Evolutionary conservation across 2,797 vertebrate genomes (phyloP), one percentile per base, ranked within the genome.

Genomic region (Falco columbarius): DNA sequence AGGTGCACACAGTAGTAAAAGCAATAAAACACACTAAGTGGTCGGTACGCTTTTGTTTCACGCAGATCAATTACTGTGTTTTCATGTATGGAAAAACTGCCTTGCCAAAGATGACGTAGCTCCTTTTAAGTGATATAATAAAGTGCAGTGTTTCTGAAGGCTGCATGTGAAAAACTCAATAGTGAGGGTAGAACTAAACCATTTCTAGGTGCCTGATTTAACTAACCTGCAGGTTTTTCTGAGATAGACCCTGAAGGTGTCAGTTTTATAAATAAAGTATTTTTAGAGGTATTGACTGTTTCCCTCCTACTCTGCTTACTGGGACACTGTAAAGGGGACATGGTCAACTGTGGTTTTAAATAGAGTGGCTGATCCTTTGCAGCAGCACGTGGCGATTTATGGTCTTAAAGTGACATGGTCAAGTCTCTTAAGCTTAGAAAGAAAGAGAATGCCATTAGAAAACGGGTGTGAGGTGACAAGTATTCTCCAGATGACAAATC

Each of bases 1-100:
- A 94, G 91, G 90, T 95, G 73, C 92, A 68, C 74, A 22, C 19
- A 10, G 94, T 34, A 94, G 83, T 87, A 42, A 85, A 87, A 85
- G 77, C 70, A 79, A 79, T 88, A 90, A 96, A 96, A 63, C 68
- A 49, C 13, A 24, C 71, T 7, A 46, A 86, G 71, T 63, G 40
- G 27, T 90, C 15, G 5, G 27, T 20, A 13, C 4, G 6, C 51
- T 62, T 30, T 46, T 54, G 56, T 66, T 95, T 83, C 77, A 12
- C 76, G 66, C 32, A 1, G 19, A 76, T 80, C 71, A 52, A 9
- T 90, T 32, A 1, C 54, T 40, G 32, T 26, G 15, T 46, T 34
- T 90, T 76, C 59, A 5, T 21, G 26, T 17, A 10, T 36, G 86
- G 63, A 76, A 93, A 30, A 93, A 30, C 26, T 16, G 61, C 65